Percentiles rank a stretch among this genome's conserved stretches.
Conservation (phyloP, 2,113 vertebrate genomes). For the Galbula dea region DNA sequence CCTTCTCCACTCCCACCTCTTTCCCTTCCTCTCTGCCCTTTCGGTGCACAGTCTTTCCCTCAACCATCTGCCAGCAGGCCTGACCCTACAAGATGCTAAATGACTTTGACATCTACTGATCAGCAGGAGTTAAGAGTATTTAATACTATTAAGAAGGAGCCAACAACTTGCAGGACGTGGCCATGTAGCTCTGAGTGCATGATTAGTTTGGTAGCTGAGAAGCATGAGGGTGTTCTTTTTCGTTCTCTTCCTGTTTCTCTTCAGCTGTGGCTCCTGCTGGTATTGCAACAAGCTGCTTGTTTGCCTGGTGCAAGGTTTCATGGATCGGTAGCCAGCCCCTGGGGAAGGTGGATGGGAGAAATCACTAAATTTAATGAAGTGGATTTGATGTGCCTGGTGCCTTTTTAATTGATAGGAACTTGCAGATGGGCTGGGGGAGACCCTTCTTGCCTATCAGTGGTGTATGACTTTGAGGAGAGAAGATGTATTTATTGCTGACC, state of each 20-base stretch:
- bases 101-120: slow-evolving; percentile 21
- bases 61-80: not conserved
- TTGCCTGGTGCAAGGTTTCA: not conserved
- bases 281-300: not conserved
- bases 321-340: not conserved
- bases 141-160: slow-evolving; percentile 1
- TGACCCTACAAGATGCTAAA: slow-evolving; percentile 23
- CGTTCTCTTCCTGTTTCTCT: not conserved
- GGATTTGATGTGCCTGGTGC: not conserved
- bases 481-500: not conserved
- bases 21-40: not conserved
- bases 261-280: not conserved
- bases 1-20: not conserved
- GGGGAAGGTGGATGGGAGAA: not conserved
- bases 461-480: not conserved
- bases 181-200: not conserved
- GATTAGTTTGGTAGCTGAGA: not conserved
- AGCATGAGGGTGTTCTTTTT: not conserved
- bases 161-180: not conserved
- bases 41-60: not conserved
- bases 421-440: not conserved
- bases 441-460: not conserved
- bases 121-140: slow-evolving; percentile 27
- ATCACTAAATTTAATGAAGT: not conserved
- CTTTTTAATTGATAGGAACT: not conserved